Base-by-base conservation (phyloP, 1,140 invertebrate species). In the Anoplolepis gracilipes region DNA sequence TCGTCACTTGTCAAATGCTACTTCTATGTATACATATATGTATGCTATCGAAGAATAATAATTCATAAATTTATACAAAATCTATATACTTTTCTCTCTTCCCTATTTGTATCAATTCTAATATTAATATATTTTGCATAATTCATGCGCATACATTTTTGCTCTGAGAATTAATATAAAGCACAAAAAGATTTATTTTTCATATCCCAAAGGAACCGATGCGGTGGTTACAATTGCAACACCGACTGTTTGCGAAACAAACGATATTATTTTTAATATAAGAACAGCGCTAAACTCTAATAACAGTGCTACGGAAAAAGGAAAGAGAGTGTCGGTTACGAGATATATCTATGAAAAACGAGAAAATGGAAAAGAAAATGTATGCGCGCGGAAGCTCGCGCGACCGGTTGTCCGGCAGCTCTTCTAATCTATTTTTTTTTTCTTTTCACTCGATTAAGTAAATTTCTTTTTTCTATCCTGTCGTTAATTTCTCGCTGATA, bases 401-500 rank as follows among this genome's bases (percentile, higher is more conserved):
- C 30, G 19, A 79, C 53, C n/a, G 49, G 39, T 69, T 67, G 76
- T 76, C 39, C 69, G 55, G n/a, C 7, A 25, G 13, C 33, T 42
- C 22, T 11, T 46, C 39, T 78, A 87, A 87, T 39, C 55, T 69
- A 30, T 78, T 59, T 25, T 42, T 49, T 49, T 49, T 49, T 49
- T 4, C 6, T 49, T 49, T 49, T 16, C 84, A 11, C 57, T 39
- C 13, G 25, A 87, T 53, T 70, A 79, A 69, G 46, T 79, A 19
- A 70, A 70, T 79, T 69, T 39, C 42, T 79, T 49, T 85, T 78
- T 87, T 69, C 75, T 53, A 85, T 78, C 72, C 25, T 39, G 59
- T 78, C 72, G 59, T 77, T 75, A 87, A 85, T 78, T 64, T 30
- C 62, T 46, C 30, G 28, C 19, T 59, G 33, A 78, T 70, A 62